phyloP scores from a whole-genome alignment of 1,140 invertebrate genomes.

The Drosophila fuyamai region DNA sequence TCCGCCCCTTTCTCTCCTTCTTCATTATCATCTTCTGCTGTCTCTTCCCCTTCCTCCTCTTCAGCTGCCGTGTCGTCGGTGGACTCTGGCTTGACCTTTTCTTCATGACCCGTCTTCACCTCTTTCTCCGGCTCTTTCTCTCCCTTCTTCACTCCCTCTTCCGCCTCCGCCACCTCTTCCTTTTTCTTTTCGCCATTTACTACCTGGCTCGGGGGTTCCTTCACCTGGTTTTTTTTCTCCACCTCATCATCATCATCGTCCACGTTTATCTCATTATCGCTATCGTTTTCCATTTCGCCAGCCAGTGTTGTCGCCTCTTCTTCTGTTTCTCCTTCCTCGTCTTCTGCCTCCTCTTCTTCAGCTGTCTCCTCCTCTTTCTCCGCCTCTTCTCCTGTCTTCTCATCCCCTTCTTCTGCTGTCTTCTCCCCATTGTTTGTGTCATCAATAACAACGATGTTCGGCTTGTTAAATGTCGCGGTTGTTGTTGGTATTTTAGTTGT shows the following conservation, averaged over 20 bases:
- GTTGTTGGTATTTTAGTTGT: slow-evolving; percentile 26
- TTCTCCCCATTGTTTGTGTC: slow-evolving; percentile 33
- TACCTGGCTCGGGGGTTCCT: slow-evolving; percentile 32
- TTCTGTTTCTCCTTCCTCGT: not conserved
- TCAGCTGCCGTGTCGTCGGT: not conserved
- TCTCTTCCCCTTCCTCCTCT: not conserved
- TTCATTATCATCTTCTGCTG: slow-evolving; percentile 2
- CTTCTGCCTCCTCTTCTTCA: slow-evolving; percentile 10
- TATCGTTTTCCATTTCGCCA: slow-evolving; percentile 60
- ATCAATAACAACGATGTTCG: slow-evolving; percentile 35
- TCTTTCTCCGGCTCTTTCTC: slow-evolving; percentile 2
- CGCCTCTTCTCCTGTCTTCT: slow-evolving; percentile 4
- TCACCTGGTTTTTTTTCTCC: slow-evolving; percentile 28
- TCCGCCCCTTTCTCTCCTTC: not conserved
- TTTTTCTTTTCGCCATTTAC: not conserved
- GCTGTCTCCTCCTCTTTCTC: slow-evolving; percentile 11
- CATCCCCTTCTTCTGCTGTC: not conserved
- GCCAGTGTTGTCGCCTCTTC: slow-evolving; percentile 26
- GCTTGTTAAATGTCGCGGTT: slow-evolving; percentile 16
- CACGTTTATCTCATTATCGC: slow-evolving; percentile 72
- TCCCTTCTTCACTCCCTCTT: not conserved
- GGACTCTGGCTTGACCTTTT: slow-evolving; percentile 1
- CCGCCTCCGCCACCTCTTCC: not conserved
- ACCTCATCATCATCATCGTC: slow-evolving; percentile 54
- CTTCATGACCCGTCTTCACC: slow-evolving; percentile 7